Base-by-base conservation (phyloP, 2,888 invertebrate genomes). In the Chloroclystis v-ata region DNA sequence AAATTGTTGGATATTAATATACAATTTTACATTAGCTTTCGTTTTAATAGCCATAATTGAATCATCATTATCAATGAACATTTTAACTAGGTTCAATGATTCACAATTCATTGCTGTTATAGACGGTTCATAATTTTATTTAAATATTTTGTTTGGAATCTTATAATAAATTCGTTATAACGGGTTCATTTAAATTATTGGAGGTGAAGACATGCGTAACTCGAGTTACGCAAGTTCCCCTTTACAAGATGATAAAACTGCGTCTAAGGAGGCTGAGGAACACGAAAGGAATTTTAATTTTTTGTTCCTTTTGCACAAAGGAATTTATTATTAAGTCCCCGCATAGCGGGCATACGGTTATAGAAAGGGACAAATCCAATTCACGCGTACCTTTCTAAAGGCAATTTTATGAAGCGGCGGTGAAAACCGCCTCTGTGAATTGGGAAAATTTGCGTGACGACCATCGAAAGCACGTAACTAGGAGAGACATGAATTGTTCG, bases 281-380 rank as follows among this genome's bases (percentile, higher is more conserved):
- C 82, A 75, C 66, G 82, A 63, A 69, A 74, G 70, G 79, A 82
- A 83, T 84, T 82, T 78, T 76, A 80, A 83, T 82, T 81, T 80
- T 78, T 78, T 75, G 72, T 75, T 79, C 77, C 75, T 77, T 78
- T 75, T 70, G 61, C 71, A 76, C 78, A 79, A 80, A 79, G 74
- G 78, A 82, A 84, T 82, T 79, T 80, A 78, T 81, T 81, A 81
- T 83, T 77, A 81, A 75, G 75, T 69, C 64, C 64, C 54, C 68
- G 69, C 72, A 76, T 76, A 74, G 73, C 68, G 65, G 61, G 72
- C 77, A 76, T 77, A 75, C 72, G 75, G 77, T 77, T 72, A 72
- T 67, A 70, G 63, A 61, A 55, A 67, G 69, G 61, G 67, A 69
- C 68, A 71, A 65, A 65, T 69, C 69, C 70, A 69, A 74, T 63